Base-by-base conservation (phyloP, 30 jellyfish, hydroid and myxozoan genomes). In the Mastigias papua region DNA sequence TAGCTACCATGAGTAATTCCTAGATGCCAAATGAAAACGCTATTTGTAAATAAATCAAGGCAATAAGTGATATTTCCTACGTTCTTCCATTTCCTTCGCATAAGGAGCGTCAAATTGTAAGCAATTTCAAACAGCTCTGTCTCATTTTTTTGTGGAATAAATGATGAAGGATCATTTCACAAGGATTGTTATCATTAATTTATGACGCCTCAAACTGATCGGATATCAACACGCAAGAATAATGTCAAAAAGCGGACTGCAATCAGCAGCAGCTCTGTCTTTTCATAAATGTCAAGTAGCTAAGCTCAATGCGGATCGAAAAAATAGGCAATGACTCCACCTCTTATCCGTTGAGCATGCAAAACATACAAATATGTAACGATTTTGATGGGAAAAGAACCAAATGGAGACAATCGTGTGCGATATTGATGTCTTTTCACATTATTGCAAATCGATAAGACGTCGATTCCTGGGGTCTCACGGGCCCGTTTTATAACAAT, bases 311-410 rank as follows among this genome's bases (percentile, higher is more conserved):
- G 27, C 19, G 28, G 35, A 75, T 58, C 71, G 17, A 28, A 58
- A 77, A 31, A 58, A 48, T 26, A 48, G 27, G 78, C 48, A 58
- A 63, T 26, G 35, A 63, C 88, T 77, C 88, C 88, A 77, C 88
- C 88, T 77, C 88, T 63, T 77, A n/a, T 29, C 7, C 76, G 63
- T 33, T 58, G 58, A 63, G 29, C 78, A 22, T 46, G 54, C 88
- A 60, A 77, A 33, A 30, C 78, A 42, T 67, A 34, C 88, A 60
- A 58, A 33, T 27, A 51, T 34, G 88, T n/a, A 77, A 42, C 29
- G 76, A 57, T 77, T 33, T 60, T 77, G 68, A 58, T 62, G 54
- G 33, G 88, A 77, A 51, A 30, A 58, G 26, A 63, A 28, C 34
- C 32, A 51, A 30, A 77, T 30, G 32, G 27, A 35, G 16, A 23